These are phyloP conservation scores for Campylomormyrus numenius DNA, from an alignment of 2,113 vertebrate species.

Conservation along the genomic window DNA sequence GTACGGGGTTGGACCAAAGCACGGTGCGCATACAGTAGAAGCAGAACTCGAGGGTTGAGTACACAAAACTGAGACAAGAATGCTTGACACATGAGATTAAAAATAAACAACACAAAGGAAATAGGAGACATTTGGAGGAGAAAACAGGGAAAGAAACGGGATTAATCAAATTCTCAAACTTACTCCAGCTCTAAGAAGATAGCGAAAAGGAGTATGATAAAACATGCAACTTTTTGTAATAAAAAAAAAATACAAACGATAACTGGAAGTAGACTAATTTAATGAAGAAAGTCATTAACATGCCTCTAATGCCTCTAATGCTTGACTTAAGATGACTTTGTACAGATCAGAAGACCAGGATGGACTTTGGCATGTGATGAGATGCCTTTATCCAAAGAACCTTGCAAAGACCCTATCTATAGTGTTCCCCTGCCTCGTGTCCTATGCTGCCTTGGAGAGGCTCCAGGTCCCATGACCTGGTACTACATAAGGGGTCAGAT, in stretches of 20 bases:
- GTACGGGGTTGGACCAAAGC: slow-evolving; percentile 71
- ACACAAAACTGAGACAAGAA: slow-evolving; percentile 74
- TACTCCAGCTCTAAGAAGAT: background rate
- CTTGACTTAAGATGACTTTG: background rate
- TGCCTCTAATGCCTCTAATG: too few relatives aligned
- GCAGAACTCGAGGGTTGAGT: slow-evolving; percentile 70
- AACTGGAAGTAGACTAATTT: background rate
- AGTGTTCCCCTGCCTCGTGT: background rate
- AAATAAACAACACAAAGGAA: background rate
- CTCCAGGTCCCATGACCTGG: background rate
- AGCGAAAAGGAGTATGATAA: background rate
- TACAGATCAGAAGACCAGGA: background rate
- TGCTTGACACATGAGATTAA: slow-evolving; percentile 54
- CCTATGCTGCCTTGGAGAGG: background rate
- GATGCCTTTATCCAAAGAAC: background rate
- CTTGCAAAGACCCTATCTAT: background rate
- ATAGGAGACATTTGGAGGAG: slow-evolving; percentile 27
- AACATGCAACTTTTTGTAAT: background rate
- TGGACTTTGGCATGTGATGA: background rate
- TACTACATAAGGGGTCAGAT: background rate
- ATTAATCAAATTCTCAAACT: slow-evolving; percentile 16
- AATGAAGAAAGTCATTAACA: background rate
- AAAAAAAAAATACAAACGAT: background rate
- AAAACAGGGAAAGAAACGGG: slow-evolving; percentile 35
- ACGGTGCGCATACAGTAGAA: slow-evolving; percentile 74